Base-by-base conservation (phyloP, 2,113 vertebrate genomes). In the Struthio camelus region DNA sequence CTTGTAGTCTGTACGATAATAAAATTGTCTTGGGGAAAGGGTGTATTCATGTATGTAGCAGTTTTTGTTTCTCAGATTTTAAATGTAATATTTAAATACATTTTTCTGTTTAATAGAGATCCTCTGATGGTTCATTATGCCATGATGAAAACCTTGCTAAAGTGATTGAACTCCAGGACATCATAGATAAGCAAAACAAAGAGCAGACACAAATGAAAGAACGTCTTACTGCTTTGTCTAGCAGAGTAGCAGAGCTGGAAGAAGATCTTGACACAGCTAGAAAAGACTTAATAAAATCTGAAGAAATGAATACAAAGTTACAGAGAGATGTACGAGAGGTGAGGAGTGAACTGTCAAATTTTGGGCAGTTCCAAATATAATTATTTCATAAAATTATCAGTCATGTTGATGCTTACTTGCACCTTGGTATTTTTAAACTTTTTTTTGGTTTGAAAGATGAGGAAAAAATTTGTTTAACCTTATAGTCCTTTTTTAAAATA, bases 321-420 rank as follows among this genome's bases (percentile, higher is more conserved):
- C 99, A 99, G 97, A 98, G 99, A 54, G 99, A 99, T 62, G 97
- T 99, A 32, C 98, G 99, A 85, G 99, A 99, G 98, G 99, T 99
- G 93, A 98, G 98, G 71, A 89, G 7, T 13, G 9, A 67, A 1
- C 22, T 73, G 16, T 32, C 14, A 75, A 38, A 42, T 12, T 81
- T 8, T 72, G 56, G n/a, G 34, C 32, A 64, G 44, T 51, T 11
- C 6, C 42, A 64, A 59, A 40, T 71, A 22, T 32, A 27, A 5
- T 14, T 84, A 38, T 19, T 80, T 15, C 6, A 7, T 34, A 34
- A 71, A 46, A 85, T 42, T 11, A 59, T 58, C 20, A 48, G 1
- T 79, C 16, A 80, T 10, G 5, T 1, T 23, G 12, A 9, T 80
- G 59, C 24, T 80, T 44, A 38, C 32, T 59, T 75, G 42, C 7